phyloP scores from a whole-genome alignment of 1,140 invertebrate species.

The Halesus radiatus region DNA sequence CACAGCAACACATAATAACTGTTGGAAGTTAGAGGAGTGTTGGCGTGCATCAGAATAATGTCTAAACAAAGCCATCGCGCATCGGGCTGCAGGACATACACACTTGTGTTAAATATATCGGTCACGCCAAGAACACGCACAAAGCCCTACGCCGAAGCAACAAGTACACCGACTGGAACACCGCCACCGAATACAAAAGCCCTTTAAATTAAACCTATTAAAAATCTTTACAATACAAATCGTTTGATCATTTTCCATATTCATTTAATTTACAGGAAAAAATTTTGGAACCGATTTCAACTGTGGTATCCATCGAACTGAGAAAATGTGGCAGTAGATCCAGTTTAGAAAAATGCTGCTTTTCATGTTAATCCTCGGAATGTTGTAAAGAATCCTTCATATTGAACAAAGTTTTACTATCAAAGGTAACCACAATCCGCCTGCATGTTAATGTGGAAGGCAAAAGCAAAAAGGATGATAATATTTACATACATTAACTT shows the following conservation, averaged over 20 bases:
- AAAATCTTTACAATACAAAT: not conserved
- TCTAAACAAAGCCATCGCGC: not conserved
- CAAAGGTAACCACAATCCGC: too few relatives aligned
- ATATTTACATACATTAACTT: too few relatives aligned
- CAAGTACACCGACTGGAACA: not conserved
- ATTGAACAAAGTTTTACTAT: too few relatives aligned
- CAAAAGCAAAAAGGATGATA: too few relatives aligned
- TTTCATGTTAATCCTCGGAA: too few relatives aligned
- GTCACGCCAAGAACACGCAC: conserved; percentile 15
- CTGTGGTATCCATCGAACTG: too few relatives aligned
- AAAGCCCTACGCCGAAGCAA: not conserved
- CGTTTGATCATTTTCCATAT: not conserved
- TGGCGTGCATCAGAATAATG: conserved; percentile 13
- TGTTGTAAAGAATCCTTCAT: too few relatives aligned
- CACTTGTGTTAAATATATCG: not conserved
- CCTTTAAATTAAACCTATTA: not conserved
- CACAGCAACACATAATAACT: not conserved
- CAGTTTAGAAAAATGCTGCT: too few relatives aligned
- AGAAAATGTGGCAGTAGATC: too few relatives aligned
- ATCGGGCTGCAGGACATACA: conserved; percentile 13
- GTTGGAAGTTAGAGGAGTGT: not conserved
- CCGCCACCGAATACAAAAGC: not conserved
- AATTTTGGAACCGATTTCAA: too few relatives aligned
- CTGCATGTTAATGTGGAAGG: too few relatives aligned
- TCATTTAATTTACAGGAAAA: too few relatives aligned